Evolutionary conservation across 2,888 invertebrate genomes (phyloP), one percentile per base, ranked within the genome.

Genomic region (Eristalis arbustorum): DNA sequence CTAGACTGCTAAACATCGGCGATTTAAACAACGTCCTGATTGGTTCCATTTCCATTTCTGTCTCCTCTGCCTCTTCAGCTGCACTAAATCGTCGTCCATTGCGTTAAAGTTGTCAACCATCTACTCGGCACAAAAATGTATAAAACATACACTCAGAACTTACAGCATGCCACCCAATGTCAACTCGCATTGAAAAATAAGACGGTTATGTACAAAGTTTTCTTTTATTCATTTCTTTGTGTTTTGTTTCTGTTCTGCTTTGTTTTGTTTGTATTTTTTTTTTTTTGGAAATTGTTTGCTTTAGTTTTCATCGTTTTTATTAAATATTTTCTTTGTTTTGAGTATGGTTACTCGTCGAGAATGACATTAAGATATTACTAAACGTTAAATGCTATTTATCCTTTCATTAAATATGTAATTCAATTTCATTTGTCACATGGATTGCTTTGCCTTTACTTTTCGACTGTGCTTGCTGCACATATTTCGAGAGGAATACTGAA

Each of bases 351-450:
- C 81, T 81, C 73, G 61, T 84, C 49, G 74, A 74, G 81, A 85
- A 81, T 85, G 76, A 85, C 81, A 80, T 72, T 42, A 75, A 75
- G 81, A 69, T 85, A 78, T 69, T 57, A 62, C 31, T 76, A 68
- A 85, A 73, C 66, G 62, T 77, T 81, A 85, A 85, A 85, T 85
- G 84, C 84, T 76, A 77, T 77, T 69, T 63, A 78, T 49, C 63
- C 67, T 76, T 76, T 71, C 67, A 72, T 84, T 67, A 68, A 80
- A 85, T 49, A 49, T 63, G 68, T 72, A 23, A 14, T 49, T 73
- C 23, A 64, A 59, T 49, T 69, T 66, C 28, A 25, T 25, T 76
- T n/a, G 68, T 85, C 66, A 74, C 67, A 77, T 77, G 68, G 77
- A 61, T 80, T 63, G 79, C 34, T 84, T 68, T 74, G 63, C 34